Conservation (phyloP, 2,797 vertebrate genomes). For the Sandelia bainsii region DNA sequence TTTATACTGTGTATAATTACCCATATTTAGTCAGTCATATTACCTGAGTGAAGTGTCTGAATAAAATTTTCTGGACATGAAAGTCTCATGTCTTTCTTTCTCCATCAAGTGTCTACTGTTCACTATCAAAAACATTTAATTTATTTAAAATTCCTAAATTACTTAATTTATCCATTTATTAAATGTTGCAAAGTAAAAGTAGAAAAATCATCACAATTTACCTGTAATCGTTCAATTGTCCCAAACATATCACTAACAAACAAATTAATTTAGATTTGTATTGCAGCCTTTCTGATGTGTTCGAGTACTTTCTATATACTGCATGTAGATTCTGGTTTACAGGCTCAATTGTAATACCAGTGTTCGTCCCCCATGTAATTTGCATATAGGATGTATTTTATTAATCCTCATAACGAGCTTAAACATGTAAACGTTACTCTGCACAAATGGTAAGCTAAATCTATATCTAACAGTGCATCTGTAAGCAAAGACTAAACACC, state of each 20-base stretch:
- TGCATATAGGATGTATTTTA: background rate
- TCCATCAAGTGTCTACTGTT: background rate
- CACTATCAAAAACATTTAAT: background rate
- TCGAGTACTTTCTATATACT: background rate
- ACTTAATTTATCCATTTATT: too few species aligned
- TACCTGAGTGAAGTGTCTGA: background rate
- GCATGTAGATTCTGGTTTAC: background rate
- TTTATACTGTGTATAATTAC: conserved; percentile 2
- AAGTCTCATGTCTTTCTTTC: background rate
- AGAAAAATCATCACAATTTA: too few species aligned
- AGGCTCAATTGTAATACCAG: too few species aligned
- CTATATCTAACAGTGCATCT: background rate
- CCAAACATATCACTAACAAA: too few species aligned
- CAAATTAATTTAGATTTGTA: background rate
- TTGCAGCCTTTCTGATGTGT: background rate
- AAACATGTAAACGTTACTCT: too few species aligned
- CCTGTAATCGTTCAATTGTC: too few species aligned
- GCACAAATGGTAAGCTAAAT: too few species aligned
- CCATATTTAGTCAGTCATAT: background rate
- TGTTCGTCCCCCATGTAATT: background rate
- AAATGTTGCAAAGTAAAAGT: background rate
- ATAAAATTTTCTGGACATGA: conserved; percentile 6
- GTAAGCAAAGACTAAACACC: background rate
- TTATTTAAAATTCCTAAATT: background rate
- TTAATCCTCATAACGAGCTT: background rate